These are phyloP conservation scores for Scophthalmus maximus DNA, from an alignment of 2,113 vertebrate species.

Conservation along the genomic window DNA sequence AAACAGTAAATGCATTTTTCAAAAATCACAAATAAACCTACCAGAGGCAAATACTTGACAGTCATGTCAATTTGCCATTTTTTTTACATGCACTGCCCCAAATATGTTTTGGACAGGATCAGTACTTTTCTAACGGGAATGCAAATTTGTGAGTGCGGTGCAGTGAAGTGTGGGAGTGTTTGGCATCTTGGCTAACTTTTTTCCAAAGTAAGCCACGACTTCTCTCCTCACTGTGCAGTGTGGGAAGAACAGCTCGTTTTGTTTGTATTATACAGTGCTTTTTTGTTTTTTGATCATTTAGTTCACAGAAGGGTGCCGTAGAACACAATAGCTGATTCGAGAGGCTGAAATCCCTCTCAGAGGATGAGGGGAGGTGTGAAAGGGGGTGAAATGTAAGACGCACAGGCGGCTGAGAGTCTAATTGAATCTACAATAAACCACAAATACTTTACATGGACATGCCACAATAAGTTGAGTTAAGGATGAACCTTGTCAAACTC, in stretches of 20 bases:
- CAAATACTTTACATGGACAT: too few species aligned
- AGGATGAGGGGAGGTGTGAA: background rate
- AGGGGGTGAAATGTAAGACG: too few species aligned
- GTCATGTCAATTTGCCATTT: background rate
- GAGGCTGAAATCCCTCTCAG: too few species aligned
- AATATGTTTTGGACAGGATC: conserved; percentile 26
- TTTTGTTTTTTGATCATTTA: too few species aligned
- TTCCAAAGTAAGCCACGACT: conserved; percentile 68
- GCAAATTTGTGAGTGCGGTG: conserved; percentile 29
- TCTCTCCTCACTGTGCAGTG: conserved; percentile 45
- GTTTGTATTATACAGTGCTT: conserved; percentile 22
- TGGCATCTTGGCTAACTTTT: conserved; percentile 47
- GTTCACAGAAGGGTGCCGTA: background rate
- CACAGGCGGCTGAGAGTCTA: too few species aligned
- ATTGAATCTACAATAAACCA: too few species aligned
- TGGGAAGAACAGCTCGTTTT: conserved; percentile 58
- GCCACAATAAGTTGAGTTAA: too few species aligned
- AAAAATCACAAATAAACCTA: background rate
- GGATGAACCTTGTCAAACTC: too few species aligned
- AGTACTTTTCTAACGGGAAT: conserved; percentile 2
- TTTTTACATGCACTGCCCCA: conserved; percentile 12
- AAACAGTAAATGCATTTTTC: too few species aligned
- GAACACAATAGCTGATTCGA: background rate
- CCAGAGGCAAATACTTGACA: background rate
- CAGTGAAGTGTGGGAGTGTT: conserved; percentile 53